A percentile compares a stretch with the other conserved stretches of the same genome.
These are phyloP conservation scores for Mobula hypostoma DNA, from an alignment of 2,113 vertebrate genomes.

Conservation along the genomic window DNA sequence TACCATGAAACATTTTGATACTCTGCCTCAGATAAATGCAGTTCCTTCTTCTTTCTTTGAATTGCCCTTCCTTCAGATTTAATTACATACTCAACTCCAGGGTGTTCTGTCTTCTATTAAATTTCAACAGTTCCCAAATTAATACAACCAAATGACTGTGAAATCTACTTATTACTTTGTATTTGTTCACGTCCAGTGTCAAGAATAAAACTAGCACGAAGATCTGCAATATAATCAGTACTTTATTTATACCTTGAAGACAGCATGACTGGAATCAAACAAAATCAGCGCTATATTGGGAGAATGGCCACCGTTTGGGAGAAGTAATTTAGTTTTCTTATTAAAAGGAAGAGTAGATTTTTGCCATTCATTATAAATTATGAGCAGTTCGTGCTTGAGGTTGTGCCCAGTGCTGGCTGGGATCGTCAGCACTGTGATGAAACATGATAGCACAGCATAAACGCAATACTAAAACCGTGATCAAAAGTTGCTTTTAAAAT, in stretches of 20 bases:
- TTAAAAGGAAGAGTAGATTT: conserved; percentile 39
- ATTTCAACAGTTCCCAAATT: neutral
- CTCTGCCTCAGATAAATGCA: neutral
- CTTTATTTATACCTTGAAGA: neutral
- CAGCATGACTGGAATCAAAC: neutral
- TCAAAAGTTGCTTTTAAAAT: neutral
- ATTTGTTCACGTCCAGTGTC: neutral
- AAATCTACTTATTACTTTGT: neutral
- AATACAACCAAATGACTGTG: neutral
- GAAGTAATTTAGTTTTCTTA: conserved; percentile 40
- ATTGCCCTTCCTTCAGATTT: neutral
- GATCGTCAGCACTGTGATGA: neutral
- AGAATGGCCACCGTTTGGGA: conserved; percentile 39
- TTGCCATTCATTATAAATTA: conserved; percentile 38
- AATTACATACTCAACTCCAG: neutral
- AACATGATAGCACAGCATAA: neutral
- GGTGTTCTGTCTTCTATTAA: neutral
- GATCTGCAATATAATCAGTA: neutral
- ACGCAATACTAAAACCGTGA: conserved; percentile 24
- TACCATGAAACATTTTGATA: neutral
- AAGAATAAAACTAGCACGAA: neutral
- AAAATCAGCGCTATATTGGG: neutral
- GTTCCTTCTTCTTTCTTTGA: neutral
- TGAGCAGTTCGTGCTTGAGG: neutral
- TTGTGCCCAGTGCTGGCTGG: neutral